Evolutionary conservation across 1,140 invertebrate species (phyloP).

Genomic region (Campoletis sonorensis): DNA sequence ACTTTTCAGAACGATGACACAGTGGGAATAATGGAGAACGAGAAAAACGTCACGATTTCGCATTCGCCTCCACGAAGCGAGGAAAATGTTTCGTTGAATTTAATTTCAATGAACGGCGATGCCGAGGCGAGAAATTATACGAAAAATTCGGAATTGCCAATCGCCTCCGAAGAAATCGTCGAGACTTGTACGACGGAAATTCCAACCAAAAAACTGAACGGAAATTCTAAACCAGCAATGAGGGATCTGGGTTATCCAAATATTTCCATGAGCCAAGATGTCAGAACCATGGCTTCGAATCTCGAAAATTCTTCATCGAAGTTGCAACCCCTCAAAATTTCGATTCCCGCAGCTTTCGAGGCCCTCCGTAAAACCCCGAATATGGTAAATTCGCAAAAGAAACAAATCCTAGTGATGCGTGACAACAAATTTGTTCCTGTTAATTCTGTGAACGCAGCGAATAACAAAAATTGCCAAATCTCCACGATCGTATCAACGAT

Average conservation of each 20-base stretch:
- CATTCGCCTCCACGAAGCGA: conserved; percentile 54
- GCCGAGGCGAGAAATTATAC: not conserved
- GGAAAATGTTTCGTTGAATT: not conserved
- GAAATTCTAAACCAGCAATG: not conserved
- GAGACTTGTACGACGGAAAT: not conserved
- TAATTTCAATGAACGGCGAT: not conserved
- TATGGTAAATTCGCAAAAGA: conserved; percentile 42
- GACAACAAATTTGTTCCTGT: conserved; percentile 63
- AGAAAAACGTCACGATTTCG: conserved; percentile 66
- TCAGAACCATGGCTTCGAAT: conserved; percentile 48
- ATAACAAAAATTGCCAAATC: not conserved
- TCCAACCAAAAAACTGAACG: not conserved
- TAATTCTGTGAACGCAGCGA: conserved; percentile 43
- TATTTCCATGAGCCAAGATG: not conserved
- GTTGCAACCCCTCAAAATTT: conserved; percentile 64
- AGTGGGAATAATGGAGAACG: conserved; percentile 21
- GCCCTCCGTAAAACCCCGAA: conserved; percentile 21
- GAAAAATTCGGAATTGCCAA: not conserved
- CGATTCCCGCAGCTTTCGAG: conserved; percentile 62
- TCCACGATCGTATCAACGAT: not conserved
- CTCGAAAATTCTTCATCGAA: conserved; percentile 54
- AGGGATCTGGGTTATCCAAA: not conserved
- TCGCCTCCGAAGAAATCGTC: not conserved
- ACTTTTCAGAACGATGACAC: not conserved
- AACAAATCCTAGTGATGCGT: conserved; percentile 62